These are phyloP conservation scores for Blomia tropicalis DNA, from an alignment of 2,888 invertebrate genomes.

Conservation along the genomic window DNA sequence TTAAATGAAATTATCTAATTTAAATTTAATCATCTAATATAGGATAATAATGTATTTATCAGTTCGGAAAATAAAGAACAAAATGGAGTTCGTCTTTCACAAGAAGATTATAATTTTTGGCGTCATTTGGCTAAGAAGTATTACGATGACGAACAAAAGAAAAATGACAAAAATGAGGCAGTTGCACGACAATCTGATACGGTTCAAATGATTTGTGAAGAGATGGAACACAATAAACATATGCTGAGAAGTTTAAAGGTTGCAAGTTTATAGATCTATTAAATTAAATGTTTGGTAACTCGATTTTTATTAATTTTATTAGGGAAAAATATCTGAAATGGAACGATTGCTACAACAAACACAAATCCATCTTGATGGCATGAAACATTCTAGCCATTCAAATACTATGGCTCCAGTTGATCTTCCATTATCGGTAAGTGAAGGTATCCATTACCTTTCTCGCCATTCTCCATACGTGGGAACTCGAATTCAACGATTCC, in stretches of 20 bases:
- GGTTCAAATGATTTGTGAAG: conserved; percentile 28
- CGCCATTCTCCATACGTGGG: conserved; percentile 36
- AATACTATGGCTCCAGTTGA: not conserved
- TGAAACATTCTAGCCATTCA: conserved; percentile 27
- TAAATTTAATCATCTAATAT: not conserved
- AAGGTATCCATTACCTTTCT: conserved; percentile 33
- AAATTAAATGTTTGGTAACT: too few relatives aligned
- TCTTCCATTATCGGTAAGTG: not conserved
- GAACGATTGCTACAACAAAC: conserved; percentile 33
- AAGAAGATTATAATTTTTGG: conserved; percentile 31
- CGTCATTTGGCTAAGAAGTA: conserved; percentile 29
- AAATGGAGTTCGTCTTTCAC: conserved; percentile 15
- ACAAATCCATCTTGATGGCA: conserved; percentile 30
- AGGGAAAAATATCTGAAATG: conserved; percentile 34
- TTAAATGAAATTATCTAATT: not conserved
- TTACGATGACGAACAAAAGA: conserved; percentile 25
- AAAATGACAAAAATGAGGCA: conserved; percentile 25
- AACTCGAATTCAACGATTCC: conserved; percentile 35
- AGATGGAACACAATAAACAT: conserved; percentile 33
- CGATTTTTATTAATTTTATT: not conserved
- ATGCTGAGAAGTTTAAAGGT: conserved; percentile 31
- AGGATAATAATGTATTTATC: not conserved
- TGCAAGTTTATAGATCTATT: not conserved
- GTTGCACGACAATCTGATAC: conserved; percentile 22
- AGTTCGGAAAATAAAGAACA: not conserved